These are phyloP conservation scores for Vollenhovia emeryi DNA, from an alignment of 1,140 invertebrate species.

Conservation along the genomic window DNA sequence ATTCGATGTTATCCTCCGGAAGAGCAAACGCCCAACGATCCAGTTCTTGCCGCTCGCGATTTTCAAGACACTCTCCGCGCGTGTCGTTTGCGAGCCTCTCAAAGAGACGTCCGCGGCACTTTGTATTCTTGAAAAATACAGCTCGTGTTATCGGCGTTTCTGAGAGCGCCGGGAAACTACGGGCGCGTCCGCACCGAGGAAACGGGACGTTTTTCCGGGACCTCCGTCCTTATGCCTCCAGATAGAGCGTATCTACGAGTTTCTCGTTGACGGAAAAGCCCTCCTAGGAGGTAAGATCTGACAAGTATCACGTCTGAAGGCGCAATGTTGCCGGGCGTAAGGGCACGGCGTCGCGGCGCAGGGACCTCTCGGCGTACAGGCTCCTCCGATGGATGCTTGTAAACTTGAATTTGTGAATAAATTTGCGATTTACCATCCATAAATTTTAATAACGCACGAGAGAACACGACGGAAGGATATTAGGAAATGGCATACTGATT, in stretches of 20 bases:
- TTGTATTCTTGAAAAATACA: constrained; percentile 44
- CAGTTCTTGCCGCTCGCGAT: not conserved
- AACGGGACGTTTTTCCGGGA: not conserved
- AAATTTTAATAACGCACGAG: not conserved
- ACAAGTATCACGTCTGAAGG: not conserved
- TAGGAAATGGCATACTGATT: not conserved
- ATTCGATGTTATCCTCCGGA: not conserved
- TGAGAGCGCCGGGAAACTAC: not conserved
- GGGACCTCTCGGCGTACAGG: not conserved
- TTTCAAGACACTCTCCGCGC: too few species aligned
- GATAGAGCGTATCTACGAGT: constrained; percentile 29
- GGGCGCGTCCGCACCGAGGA: not conserved
- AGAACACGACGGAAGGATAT: not conserved
- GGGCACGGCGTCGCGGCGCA: not conserved
- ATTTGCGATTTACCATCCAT: not conserved
- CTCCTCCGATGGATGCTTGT: not conserved
- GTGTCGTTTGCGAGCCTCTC: not conserved
- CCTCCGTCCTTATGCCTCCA: not conserved
- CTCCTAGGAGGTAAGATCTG: not conserved
- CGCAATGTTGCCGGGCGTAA: not conserved
- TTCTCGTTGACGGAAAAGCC: not conserved
- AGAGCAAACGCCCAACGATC: not conserved
- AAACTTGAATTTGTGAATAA: not conserved
- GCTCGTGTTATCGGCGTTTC: constrained; percentile 26
- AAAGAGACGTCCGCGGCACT: constrained; percentile 15